Base-by-base conservation (phyloP, 2,113 vertebrate genomes). In the Oncorhynchus nerka region DNA sequence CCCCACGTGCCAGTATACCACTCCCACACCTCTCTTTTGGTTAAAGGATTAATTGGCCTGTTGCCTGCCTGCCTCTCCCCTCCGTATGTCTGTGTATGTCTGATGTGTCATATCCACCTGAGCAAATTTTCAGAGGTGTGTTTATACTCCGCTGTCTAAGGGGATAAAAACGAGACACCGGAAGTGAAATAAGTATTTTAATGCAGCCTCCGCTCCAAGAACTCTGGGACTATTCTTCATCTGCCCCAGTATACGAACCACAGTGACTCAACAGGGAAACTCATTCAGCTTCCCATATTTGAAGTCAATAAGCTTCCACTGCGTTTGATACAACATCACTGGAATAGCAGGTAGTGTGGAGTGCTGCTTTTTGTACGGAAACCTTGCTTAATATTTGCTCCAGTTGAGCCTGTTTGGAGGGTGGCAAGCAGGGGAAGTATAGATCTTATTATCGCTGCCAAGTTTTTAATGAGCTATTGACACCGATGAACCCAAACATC, bases 381-480 rank as follows among this genome's bases (percentile, higher is more conserved):
- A n/a, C 39, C 19, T 19, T 39, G 55, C 48, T 75, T 76, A 82
- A 83, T 75, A 78, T 79, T 34, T 71, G 83, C 48, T 64, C 62
- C 79, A 39, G 20, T 39, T 32, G 68, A 7, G 15, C 65, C 66
- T 73, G 57, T 48, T 66, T 51, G 55, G 49, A 71, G 59, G 59
- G 59, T n/a, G n/a, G 59, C n/a, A 22, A 81, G 20, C 11, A 55
- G 4, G 73, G 12, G 34, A 72, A 74, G 72, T 81, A 81, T 81
- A 81, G 79, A 79, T 81, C 70, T 78, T 49, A 78, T 72, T 74
- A 16, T 49, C 78, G 62, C 79, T 73, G 80, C 73, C 80, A 77
- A 61, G 68, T 88, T 87, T 91, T 91, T 91, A 93, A 93, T 91
- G 92, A 93, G 88, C 84, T 92, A 89, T 92, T 91, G 88, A 90